Conservation (phyloP, 2,888 invertebrate genomes). For the Lithophane semibrunnea region DNA sequence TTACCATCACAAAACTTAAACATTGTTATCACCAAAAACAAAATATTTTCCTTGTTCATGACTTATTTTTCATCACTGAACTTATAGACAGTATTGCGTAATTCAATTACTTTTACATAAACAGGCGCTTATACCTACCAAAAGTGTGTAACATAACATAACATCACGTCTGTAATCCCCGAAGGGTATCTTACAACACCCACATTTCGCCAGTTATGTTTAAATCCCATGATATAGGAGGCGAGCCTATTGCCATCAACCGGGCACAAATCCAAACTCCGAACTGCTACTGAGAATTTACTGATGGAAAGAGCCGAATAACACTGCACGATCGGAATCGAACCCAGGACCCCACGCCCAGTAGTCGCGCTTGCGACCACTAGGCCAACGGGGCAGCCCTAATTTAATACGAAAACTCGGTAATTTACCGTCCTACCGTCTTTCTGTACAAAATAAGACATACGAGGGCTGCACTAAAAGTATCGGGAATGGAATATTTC, state of each 20-base stretch:
- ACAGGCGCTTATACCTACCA: neutral
- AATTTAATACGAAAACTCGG: neutral
- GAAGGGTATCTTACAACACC: neutral
- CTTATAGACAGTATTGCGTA: neutral
- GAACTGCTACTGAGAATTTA: too few species aligned
- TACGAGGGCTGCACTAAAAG: too few species aligned
- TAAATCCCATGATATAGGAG: too few species aligned
- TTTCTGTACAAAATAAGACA: neutral
- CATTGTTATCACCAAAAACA: constrained; percentile 8
- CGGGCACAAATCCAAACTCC: too few species aligned
- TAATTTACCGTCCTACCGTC: neutral
- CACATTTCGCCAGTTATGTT: too few species aligned
- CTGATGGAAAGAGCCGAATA: too few species aligned
- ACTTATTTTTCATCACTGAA: neutral
- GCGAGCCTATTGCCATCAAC: too few species aligned
- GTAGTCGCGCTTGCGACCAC: neutral
- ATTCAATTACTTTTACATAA: neutral
- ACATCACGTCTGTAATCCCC: neutral
- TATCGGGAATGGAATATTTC: too few species aligned
- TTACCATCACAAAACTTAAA: constrained; percentile 10
- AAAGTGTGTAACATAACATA: neutral
- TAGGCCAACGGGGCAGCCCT: neutral
- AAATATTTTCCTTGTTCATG: constrained; percentile 8
- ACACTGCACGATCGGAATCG: neutral
- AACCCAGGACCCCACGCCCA: neutral